These are phyloP conservation scores for Maconellicoccus hirsutus DNA, from an alignment of 1,140 invertebrate species.

Conservation along the genomic window DNA sequence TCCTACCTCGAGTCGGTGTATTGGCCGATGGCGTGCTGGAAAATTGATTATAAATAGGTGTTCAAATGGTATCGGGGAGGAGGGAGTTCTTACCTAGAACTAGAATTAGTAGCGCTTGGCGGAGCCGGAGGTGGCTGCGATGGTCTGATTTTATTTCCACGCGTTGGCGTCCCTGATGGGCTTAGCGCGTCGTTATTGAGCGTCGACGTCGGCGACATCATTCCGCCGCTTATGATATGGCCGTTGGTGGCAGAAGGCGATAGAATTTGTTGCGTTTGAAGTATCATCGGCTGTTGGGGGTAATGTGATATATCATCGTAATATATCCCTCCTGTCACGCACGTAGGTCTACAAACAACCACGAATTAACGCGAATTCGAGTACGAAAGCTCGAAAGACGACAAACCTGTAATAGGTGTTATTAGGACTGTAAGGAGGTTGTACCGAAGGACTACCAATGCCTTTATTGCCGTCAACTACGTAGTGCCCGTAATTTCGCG, in stretches of 20 bases:
- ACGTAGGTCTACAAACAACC: not conserved
- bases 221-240: not conserved
- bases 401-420: constrained; percentile 1
- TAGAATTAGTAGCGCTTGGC: constrained; percentile 53
- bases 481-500: constrained; percentile 47
- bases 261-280: not conserved
- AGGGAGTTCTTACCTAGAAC: constrained; percentile 29
- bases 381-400: too few species aligned
- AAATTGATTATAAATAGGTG: not conserved
- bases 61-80: not conserved
- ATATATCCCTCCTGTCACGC: not conserved
- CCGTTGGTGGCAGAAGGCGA: not conserved
- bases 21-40: constrained; percentile 41
- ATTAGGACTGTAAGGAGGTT: not conserved
- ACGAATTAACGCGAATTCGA: not conserved
- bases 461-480: constrained; percentile 23
- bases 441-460: constrained; percentile 21
- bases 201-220: not conserved
- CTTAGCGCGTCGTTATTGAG: constrained; percentile 26
- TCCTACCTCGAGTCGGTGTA: constrained; percentile 51
- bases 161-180: constrained; percentile 39
- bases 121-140: constrained; percentile 76
- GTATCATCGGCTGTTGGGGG: not conserved
- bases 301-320: not conserved
- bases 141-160: constrained; percentile 41